Conservation (phyloP, 2,888 invertebrate species). For the Oeneis ivallda region DNA sequence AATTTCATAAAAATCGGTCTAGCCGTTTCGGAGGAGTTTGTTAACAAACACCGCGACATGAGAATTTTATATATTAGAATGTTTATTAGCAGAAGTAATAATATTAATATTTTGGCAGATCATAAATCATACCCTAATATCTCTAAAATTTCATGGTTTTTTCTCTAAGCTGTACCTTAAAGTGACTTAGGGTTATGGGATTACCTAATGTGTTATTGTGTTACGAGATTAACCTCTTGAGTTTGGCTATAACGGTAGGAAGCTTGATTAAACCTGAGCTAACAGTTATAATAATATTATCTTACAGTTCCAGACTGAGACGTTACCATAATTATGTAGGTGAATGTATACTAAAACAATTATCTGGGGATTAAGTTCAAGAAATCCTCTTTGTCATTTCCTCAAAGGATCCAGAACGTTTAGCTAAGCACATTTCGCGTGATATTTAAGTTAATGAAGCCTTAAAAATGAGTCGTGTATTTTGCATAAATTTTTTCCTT, state of each 20-base stretch:
- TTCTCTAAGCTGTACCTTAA: too few species aligned
- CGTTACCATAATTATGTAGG: constrained; percentile 11
- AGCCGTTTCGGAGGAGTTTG: too few species aligned
- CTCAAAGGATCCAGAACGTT: constrained; percentile 15
- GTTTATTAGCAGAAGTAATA: too few species aligned
- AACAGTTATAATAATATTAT: constrained; percentile 16
- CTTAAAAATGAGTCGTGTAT: background rate
- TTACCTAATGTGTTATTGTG: background rate
- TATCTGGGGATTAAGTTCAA: constrained; percentile 22
- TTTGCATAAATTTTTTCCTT: constrained; percentile 4
- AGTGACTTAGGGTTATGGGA: background rate
- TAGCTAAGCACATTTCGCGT: constrained; percentile 19
- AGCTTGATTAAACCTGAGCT: constrained; percentile 3
- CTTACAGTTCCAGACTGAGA: constrained; percentile 11
- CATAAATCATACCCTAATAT: too few species aligned
- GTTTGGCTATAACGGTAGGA: background rate
- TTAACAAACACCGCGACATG: too few species aligned
- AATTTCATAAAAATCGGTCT: too few species aligned
- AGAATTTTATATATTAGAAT: too few species aligned
- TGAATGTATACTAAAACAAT: constrained; percentile 25
- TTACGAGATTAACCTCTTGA: background rate
- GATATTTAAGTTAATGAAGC: constrained; percentile 23
- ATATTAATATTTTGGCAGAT: too few species aligned
- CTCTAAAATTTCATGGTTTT: too few species aligned
- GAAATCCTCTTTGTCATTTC: constrained; percentile 28